phyloP scores from a whole-genome alignment of 2,797 vertebrate species.

The Gymnoscopelus braueri region DNA sequence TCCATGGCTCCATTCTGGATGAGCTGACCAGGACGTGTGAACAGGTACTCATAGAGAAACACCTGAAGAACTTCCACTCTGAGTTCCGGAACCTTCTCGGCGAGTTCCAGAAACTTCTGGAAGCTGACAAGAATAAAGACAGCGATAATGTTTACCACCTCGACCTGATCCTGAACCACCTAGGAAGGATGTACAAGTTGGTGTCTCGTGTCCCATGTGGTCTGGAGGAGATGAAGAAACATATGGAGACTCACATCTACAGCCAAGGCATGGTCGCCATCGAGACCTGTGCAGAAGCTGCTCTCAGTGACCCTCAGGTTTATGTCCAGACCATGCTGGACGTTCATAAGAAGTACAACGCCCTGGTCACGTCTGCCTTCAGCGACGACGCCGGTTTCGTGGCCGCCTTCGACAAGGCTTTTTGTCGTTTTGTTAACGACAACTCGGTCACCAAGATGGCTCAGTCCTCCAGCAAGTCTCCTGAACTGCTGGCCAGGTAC shows the following conservation, averaged over 20 bases:
- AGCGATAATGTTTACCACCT: neutral
- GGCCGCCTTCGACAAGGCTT: constrained; percentile 96
- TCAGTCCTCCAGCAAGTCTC: constrained; percentile 98
- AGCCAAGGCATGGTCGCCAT: constrained; percentile 98
- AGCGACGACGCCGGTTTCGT: constrained; percentile 99
- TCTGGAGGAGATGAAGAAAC: constrained; percentile 96
- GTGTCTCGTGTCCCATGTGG: constrained; percentile 98
- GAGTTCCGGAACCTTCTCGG: constrained; percentile 93
- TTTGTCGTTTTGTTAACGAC: constrained; percentile 95
- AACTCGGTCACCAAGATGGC: constrained; percentile 97
- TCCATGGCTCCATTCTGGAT: constrained; percentile 97
- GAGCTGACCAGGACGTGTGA: constrained; percentile 97
- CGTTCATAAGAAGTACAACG: constrained; percentile 98
- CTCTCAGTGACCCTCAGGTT: constrained; percentile 98
- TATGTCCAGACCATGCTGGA: constrained; percentile 98
- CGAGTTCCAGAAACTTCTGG: constrained; percentile 64
- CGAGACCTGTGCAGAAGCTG: constrained; percentile 97
- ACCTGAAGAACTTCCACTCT: constrained; percentile 98
- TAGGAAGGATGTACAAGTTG: constrained; percentile 98
- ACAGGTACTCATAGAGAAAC: constrained; percentile 98
- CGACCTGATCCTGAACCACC: constrained; percentile 53
- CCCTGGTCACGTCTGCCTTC: constrained; percentile 98
- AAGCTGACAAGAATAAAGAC: constrained; percentile 86
- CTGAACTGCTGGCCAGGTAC: constrained; percentile 93
- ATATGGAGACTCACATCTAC: constrained; percentile 97